phyloP scores from a whole-genome alignment of 2,888 invertebrate genomes.

The Dinocampus coccinellae region DNA sequence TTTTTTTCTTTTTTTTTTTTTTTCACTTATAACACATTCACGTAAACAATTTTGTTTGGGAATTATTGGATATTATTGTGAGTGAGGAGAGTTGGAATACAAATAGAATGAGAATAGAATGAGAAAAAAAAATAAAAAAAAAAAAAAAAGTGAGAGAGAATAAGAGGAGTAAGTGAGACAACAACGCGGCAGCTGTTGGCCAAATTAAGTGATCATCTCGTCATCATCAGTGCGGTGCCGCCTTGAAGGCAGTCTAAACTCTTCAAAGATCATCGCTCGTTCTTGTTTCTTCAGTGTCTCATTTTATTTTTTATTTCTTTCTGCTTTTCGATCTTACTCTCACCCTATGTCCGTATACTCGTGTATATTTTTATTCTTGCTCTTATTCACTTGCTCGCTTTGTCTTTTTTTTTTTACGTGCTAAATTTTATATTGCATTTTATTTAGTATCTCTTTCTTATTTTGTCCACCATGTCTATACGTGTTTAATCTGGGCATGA shows the following conservation, averaged over 20 bases:
- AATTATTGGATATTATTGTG: conserved; percentile 10
- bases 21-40: neutral
- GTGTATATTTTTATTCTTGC: no score
- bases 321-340: neutral
- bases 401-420: no score
- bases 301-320: neutral
- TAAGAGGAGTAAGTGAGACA: conserved; percentile 41
- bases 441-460: conserved; percentile 1
- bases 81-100: conserved; percentile 44
- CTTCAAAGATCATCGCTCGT: conserved; percentile 26
- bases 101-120: conserved; percentile 40
- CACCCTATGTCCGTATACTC: no score
- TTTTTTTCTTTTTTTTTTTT: neutral
- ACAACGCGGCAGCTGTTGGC: conserved; percentile 68
- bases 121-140: conserved; percentile 31
- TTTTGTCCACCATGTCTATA: conserved; percentile 5
- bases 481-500: conserved; percentile 41
- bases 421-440: no score
- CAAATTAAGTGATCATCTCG: conserved; percentile 70
- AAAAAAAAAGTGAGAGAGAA: conserved; percentile 42
- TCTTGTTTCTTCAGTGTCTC: conserved; percentile 15
- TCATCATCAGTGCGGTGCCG: conserved; percentile 67
- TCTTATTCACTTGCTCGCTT: no score
- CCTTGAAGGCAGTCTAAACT: conserved; percentile 53
- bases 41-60: conserved; percentile 14